A percentile compares a stretch with the other conserved stretches of the same genome.
Evolutionary conservation across 2,797 vertebrate species (phyloP).

Genomic region (Vespertilio murinus): DNA sequence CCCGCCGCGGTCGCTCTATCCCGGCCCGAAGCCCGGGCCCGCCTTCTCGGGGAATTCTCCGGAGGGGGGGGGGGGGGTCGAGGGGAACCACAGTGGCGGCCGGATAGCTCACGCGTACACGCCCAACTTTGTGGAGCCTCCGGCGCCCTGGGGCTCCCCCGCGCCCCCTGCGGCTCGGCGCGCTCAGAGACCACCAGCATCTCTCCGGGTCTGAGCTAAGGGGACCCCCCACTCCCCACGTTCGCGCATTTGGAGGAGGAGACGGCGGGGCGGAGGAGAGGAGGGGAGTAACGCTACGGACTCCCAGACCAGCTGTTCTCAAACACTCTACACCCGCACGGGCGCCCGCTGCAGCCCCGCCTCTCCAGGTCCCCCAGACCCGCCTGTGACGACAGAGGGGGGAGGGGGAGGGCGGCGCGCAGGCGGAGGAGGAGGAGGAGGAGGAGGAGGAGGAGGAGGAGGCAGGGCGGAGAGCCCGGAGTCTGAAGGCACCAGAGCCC

Average conservation of each 20-base stretch:
- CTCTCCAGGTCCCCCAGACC: slow-evolving; percentile 71
- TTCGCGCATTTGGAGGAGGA: background rate
- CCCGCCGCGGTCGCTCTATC: slow-evolving; percentile 74
- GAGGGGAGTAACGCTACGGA: slow-evolving; percentile 20
- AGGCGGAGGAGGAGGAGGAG: background rate
- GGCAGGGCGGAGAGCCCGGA: background rate
- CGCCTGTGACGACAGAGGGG: slow-evolving; percentile 66
- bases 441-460: background rate
- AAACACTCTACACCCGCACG: slow-evolving; percentile 59
- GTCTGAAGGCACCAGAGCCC: background rate
- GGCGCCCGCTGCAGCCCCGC: slow-evolving; percentile 60
- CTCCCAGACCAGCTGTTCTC: slow-evolving; percentile 52
- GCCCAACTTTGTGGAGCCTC: slow-evolving; percentile 75
- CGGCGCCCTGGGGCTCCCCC: slow-evolving; percentile 64
- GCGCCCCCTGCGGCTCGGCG: slow-evolving; percentile 68
- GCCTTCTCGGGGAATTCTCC: slow-evolving; percentile 76
- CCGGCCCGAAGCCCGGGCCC: slow-evolving; percentile 67
- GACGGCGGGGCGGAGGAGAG: background rate
- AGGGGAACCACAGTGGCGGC: slow-evolving; percentile 67
- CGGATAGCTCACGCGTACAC: slow-evolving; percentile 57
- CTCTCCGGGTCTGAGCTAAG: slow-evolving; percentile 49
- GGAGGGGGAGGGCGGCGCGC: background rate
- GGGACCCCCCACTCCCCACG: slow-evolving; percentile 39
- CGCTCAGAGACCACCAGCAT: background rate
- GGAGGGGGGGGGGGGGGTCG: slow-evolving; percentile 64